Conservation (phyloP, 2,113 vertebrate genomes). For the Scartelaos histophorus region DNA sequence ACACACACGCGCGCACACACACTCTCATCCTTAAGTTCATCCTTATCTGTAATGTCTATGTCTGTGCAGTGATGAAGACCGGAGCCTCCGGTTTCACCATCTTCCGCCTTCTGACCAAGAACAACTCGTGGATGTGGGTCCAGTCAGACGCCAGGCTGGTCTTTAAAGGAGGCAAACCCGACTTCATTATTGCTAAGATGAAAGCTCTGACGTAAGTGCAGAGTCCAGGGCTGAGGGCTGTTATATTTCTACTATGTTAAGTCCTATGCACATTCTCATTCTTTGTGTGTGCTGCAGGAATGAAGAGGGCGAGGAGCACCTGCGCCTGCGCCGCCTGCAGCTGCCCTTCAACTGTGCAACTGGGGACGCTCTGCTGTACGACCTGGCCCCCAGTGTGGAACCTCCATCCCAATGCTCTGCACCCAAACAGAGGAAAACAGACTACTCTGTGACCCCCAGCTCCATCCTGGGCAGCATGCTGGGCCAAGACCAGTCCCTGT, state of each 20-base stretch:
- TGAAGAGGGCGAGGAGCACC: conserved; percentile 83
- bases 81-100: conserved; percentile 78
- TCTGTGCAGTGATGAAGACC: conserved; percentile 78
- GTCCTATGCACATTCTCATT: no score
- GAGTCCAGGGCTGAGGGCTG: neutral
- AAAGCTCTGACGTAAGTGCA: conserved; percentile 77
- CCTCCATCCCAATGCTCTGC: conserved; percentile 32
- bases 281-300: conserved; percentile 60
- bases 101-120: conserved; percentile 82
- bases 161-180: conserved; percentile 76
- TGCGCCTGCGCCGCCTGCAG: conserved; percentile 74
- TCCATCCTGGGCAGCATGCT: conserved; percentile 77
- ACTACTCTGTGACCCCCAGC: conserved; percentile 49
- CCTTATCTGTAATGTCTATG: neutral
- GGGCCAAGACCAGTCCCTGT: conserved; percentile 74
- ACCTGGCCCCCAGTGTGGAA: conserved; percentile 49
- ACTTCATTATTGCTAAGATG: conserved; percentile 80
- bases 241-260: neutral
- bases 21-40: neutral
- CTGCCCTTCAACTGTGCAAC: conserved; percentile 80
- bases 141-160: conserved; percentile 79
- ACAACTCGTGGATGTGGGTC: conserved; percentile 80
- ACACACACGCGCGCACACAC: no score
- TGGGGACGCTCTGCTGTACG: conserved; percentile 78
- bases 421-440: conserved; percentile 40